Conservation (phyloP, 2,888 invertebrate species). For the Nymphalis polychloros region DNA sequence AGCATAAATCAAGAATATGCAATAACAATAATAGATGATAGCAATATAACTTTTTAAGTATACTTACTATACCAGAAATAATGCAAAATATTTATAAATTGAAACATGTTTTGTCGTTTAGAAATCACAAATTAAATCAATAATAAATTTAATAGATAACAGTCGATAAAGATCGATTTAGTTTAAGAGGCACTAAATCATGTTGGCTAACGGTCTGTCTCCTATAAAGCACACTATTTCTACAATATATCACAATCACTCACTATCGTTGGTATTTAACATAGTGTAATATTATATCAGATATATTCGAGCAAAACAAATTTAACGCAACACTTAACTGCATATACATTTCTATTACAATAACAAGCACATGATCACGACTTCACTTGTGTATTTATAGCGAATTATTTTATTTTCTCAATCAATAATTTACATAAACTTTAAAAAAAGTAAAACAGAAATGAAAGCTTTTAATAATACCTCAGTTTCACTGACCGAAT, state of each 20-base stretch:
- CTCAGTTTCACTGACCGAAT: too few species aligned
- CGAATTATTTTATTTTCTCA: too few species aligned
- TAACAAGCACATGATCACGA: neutral
- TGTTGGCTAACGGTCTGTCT: slow-evolving; percentile 24
- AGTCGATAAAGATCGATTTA: slow-evolving; percentile 27
- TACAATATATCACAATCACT: slow-evolving; percentile 30
- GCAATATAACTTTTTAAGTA: too few species aligned
- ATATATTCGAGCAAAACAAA: slow-evolving; percentile 11
- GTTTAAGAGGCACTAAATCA: slow-evolving; percentile 26
- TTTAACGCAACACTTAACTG: neutral
- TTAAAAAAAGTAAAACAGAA: too few species aligned
- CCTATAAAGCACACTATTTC: slow-evolving; percentile 28
- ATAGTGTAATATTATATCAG: slow-evolving; percentile 19
- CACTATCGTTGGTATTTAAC: slow-evolving; percentile 27
- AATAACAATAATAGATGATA: too few species aligned
- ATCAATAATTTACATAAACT: too few species aligned
- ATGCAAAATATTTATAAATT: neutral
- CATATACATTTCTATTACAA: neutral
- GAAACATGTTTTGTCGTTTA: neutral
- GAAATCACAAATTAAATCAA: slow-evolving; percentile 7
- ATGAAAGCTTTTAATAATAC: too few species aligned
- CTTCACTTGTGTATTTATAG: neutral
- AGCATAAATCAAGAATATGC: too few species aligned
- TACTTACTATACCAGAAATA: neutral
- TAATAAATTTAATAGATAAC: slow-evolving; percentile 28